A percentile compares a stretch with the other conserved stretches of the same genome.
phyloP scores from a whole-genome alignment of 2,113 vertebrate genomes.

The Myotis yumanensis region DNA sequence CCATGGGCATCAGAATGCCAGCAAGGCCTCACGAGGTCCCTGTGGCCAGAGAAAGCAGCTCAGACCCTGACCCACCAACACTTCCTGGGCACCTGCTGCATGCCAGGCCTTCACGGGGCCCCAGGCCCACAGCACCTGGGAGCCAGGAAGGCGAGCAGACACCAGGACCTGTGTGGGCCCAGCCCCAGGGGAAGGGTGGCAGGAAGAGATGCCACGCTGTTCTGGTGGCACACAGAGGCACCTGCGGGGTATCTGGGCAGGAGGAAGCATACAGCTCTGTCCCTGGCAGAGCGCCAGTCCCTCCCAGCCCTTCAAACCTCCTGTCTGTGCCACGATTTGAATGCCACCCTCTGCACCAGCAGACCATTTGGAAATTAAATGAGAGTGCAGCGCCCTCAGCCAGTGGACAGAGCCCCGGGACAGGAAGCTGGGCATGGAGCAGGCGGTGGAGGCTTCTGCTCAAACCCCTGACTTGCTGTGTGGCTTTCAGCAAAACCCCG shows the following conservation, averaged over 20 bases:
- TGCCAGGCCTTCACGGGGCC: not conserved
- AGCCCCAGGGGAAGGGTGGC: not conserved
- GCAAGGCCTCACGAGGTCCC: not conserved
- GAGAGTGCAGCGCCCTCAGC: constrained; percentile 16
- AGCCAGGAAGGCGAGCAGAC: not conserved
- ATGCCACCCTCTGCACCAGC: not conserved
- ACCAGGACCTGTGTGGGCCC: not conserved
- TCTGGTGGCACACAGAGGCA: not conserved
- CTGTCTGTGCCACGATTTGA: not conserved
- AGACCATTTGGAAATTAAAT: constrained; percentile 68
- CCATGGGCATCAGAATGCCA: not conserved
- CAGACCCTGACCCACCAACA: not conserved
- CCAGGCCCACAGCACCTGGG: not conserved
- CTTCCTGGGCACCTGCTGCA: not conserved
- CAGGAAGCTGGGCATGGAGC: not conserved
- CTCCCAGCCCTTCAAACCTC: not conserved
- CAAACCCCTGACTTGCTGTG: not conserved
- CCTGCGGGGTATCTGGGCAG: not conserved
- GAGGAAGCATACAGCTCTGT: not conserved
- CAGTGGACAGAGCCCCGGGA: not conserved
- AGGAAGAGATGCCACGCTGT: not conserved
- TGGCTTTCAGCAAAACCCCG: not conserved
- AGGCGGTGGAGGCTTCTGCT: not conserved
- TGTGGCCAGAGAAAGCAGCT: not conserved
- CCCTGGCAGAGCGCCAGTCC: not conserved